Base-by-base conservation (phyloP, 2,113 vertebrate species). In the Sylvilagus bachmani region DNA sequence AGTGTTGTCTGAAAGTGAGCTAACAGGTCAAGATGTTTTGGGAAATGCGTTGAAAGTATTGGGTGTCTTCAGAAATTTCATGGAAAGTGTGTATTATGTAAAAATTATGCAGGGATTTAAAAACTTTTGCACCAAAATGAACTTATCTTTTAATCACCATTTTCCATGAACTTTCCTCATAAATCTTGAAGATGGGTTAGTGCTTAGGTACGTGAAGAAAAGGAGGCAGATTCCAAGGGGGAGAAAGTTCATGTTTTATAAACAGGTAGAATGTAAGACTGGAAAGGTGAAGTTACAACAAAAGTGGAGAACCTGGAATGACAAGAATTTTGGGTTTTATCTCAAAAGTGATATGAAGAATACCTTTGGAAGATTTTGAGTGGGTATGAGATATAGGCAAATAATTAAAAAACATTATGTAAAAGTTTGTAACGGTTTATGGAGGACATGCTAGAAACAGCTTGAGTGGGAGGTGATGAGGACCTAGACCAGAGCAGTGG, bases 181-280 rank as follows among this genome's bases (percentile, higher is more conserved):
- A 58, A 58, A 62, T 33, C 44, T 53, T 36, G 73, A 44, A 29
- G 69, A 55, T 66, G 53, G 12, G n/a, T 36, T 31, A 91, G 70
- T 70, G 73, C 24, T 53, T 62, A 27, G 36, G 78, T 21, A 11
- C 11, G 31, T 24, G 38, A 36, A 53, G 11, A 3, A 31, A 74
- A 67, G 51, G 51, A 58, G 29, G 55, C 14, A 93, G 29, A 84
- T 29, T 85, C n/a, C 8, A 89, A 81, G 51, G 33, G 80, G 36
- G 11, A 64, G 24, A 80, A 80, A 85, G 38, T 74, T 91, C 33
- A 29, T 94, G 10, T 93, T 93, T 92, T 90, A 7, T 95, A 27
- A 88, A 82, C 33, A 82, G 31, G 24, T 67, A 81, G 55, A 51
- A 64, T 19, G 5, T 91, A 79, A 92, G n/a, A 86, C n/a, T 90